Evolutionary conservation across 2,888 invertebrate genomes (phyloP).

Genomic region (Drosophila cognata): DNA sequence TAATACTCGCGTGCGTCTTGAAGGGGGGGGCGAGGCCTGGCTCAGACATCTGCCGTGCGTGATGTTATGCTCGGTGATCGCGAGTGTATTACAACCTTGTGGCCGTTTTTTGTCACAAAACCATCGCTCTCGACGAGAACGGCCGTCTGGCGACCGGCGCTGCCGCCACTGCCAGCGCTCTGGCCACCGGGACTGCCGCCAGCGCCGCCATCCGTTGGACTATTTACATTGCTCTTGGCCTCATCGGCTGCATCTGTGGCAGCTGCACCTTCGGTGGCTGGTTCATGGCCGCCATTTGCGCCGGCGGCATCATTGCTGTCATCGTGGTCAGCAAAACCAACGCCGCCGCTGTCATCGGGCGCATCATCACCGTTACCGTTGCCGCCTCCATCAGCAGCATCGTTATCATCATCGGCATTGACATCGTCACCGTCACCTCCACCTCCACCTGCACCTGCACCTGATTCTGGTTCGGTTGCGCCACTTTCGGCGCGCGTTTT

Average conservation of each 20-base stretch:
- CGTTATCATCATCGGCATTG: conserved; percentile 31
- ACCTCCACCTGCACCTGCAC: conserved; percentile 52
- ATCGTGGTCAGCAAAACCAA: neutral
- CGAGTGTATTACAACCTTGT: conserved; percentile 95
- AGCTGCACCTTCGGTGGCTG: conserved; percentile 25
- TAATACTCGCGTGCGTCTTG: conserved; percentile 86
- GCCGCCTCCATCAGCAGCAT: conserved; percentile 24
- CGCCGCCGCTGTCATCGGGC: neutral
- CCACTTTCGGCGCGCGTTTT: conserved; percentile 88
- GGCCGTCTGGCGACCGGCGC: conserved; percentile 89
- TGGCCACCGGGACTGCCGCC: conserved; percentile 86
- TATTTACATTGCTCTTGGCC: conserved; percentile 61
- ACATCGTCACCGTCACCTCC: conserved; percentile 79
- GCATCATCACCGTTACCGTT: conserved; percentile 20
- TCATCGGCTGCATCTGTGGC: conserved; percentile 38
- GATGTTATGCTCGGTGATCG: conserved; percentile 94
- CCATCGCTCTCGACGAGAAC: conserved; percentile 94
- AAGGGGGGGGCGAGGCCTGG: conserved; percentile 91
- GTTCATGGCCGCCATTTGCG: conserved; percentile 61
- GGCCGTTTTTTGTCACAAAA: conserved; percentile 93
- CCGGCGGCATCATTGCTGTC: neutral
- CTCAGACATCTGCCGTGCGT: conserved; percentile 94
- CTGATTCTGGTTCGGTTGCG: conserved; percentile 86
- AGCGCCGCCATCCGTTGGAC: conserved; percentile 62
- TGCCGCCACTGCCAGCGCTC: conserved; percentile 84